phyloP scores from a whole-genome alignment of 2,797 vertebrate species.

The Galagoides demidoff region DNA sequence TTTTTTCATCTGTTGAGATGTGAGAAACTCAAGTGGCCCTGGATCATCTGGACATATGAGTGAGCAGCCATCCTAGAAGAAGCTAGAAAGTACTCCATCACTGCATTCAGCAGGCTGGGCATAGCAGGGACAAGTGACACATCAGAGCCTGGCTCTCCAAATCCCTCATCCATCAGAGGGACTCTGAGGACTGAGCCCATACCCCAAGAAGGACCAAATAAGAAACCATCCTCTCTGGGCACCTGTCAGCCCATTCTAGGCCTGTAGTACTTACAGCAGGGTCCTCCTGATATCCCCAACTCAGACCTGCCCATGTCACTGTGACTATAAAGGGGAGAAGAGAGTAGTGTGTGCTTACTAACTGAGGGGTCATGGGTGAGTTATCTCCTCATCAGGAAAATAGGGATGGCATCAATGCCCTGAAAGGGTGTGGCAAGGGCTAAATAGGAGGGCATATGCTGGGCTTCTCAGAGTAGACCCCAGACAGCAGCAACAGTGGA shows the following conservation, averaged over 20 bases:
- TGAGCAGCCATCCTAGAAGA: neutral
- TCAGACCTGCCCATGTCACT: neutral
- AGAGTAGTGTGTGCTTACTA: neutral
- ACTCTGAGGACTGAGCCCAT: neutral
- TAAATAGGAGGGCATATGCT: neutral
- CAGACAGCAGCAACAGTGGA: neutral
- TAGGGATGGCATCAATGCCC: neutral
- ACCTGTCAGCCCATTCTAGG: neutral
- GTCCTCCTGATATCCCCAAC: neutral
- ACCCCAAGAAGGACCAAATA: neutral
- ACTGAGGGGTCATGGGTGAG: neutral
- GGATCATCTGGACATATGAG: neutral
- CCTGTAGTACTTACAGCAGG: neutral
- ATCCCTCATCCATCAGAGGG: neutral
- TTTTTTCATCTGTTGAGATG: constrained; percentile 95
- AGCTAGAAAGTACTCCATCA: neutral
- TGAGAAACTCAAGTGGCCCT: neutral
- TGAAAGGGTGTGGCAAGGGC: neutral
- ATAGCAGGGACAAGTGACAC: neutral
- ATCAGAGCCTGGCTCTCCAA: neutral
- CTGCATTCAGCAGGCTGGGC: neutral
- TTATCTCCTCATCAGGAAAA: neutral
- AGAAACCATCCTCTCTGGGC: neutral
- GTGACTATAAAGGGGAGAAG: neutral
- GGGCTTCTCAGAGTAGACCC: neutral